phyloP scores from a whole-genome alignment of 2,113 vertebrate species.

The Donacobius atricapilla region DNA sequence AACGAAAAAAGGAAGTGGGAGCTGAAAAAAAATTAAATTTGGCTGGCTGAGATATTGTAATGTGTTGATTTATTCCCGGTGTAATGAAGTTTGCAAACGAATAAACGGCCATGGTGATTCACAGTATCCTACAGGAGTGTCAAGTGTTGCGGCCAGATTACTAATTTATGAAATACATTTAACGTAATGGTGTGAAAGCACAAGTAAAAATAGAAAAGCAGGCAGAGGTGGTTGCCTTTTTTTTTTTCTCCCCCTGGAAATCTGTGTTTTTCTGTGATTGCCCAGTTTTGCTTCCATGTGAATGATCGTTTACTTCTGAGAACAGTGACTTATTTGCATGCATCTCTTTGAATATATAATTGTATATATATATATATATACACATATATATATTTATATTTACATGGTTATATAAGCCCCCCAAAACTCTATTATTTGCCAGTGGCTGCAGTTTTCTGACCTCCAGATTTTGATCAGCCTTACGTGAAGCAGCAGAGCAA shows the following conservation, averaged over 20 bases:
- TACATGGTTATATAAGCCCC: background rate
- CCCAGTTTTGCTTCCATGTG: constrained; percentile 16
- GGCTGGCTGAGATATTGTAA: constrained; percentile 66
- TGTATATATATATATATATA: rapidly evolving
- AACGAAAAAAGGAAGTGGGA: constrained; percentile 51
- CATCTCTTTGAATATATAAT: background rate
- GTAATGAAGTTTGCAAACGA: constrained; percentile 82
- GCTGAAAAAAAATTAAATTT: constrained; percentile 65
- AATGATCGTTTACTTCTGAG: constrained; percentile 16
- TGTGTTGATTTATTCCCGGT: constrained; percentile 75
- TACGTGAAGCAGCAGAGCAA: constrained; percentile 24
- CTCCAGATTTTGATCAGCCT: constrained; percentile 9
- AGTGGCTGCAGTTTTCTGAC: background rate
- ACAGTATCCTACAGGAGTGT: constrained; percentile 73
- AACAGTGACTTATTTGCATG: background rate
- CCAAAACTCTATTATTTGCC: background rate
- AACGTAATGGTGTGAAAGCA: constrained; percentile 72
- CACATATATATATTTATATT: background rate
- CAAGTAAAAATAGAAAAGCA: constrained; percentile 74
- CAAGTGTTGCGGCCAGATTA: constrained; percentile 73
- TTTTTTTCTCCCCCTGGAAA: background rate
- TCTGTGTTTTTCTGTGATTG: constrained; percentile 3
- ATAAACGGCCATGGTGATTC: constrained; percentile 73
- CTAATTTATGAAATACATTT: constrained; percentile 82
- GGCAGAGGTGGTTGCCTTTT: background rate